These are phyloP conservation scores for Dinocampus coccinellae DNA, from an alignment of 2,888 invertebrate species.

Conservation along the genomic window DNA sequence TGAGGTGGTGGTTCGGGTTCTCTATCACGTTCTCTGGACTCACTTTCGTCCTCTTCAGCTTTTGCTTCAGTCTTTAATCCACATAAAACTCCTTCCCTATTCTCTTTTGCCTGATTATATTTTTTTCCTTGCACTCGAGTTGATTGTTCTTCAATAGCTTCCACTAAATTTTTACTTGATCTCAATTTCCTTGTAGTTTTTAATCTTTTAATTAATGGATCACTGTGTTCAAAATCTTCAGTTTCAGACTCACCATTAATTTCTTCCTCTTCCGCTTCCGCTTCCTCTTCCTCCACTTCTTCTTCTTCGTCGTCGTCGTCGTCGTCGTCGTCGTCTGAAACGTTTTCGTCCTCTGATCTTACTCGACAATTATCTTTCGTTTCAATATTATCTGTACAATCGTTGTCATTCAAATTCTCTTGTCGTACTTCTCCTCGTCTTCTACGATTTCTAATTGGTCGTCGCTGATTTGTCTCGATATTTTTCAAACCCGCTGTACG, in stretches of 20 bases:
- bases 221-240: constrained; percentile 38
- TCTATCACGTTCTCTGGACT: constrained; percentile 64
- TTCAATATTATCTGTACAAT: constrained; percentile 34
- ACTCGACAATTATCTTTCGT: constrained; percentile 36
- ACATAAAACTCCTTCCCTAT: background rate
- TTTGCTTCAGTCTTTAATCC: constrained; percentile 26
- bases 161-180: constrained; percentile 42
- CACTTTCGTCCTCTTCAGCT: constrained; percentile 45
- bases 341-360: constrained; percentile 32
- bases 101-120: constrained; percentile 17
- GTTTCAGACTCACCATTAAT: constrained; percentile 41
- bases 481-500: constrained; percentile 54
- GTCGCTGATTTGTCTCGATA: constrained; percentile 50
- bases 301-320: constrained; percentile 41
- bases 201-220: constrained; percentile 58
- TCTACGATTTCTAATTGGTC: constrained; percentile 50
- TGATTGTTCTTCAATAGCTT: constrained; percentile 26
- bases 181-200: constrained; percentile 54
- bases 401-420: constrained; percentile 28
- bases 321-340: constrained; percentile 37
- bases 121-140: constrained; percentile 30
- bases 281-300: constrained; percentile 41
- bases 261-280: constrained; percentile 23
- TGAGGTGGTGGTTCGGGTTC: constrained; percentile 64
- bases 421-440: constrained; percentile 36